phyloP scores from a whole-genome alignment of 2,888 invertebrate genomes.

The Catonia carolina region DNA sequence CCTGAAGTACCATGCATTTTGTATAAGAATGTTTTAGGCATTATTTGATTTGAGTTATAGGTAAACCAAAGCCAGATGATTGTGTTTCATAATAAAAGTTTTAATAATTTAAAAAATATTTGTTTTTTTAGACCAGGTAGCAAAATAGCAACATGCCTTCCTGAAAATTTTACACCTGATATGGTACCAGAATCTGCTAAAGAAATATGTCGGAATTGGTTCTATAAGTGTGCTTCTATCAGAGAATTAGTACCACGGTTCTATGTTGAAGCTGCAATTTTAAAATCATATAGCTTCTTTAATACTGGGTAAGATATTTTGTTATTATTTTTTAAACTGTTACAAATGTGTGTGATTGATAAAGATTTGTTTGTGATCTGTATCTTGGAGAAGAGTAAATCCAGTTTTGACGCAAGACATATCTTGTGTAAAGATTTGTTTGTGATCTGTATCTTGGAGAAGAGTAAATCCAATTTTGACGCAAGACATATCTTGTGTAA shows the following conservation, averaged over 20 bases:
- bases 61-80: neutral
- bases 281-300: constrained; percentile 83
- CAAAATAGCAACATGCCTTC: constrained; percentile 44
- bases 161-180: constrained; percentile 66
- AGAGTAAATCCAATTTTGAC: too few species aligned
- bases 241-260: constrained; percentile 87
- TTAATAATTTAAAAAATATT: too few species aligned
- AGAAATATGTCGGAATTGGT: constrained; percentile 98
- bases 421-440: too few species aligned
- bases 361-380: too few species aligned
- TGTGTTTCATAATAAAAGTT: neutral
- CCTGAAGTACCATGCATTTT: too few species aligned
- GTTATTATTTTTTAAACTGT: neutral
- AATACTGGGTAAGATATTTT: constrained; percentile 46
- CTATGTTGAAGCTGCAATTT: constrained; percentile 88
- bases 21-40: too few species aligned
- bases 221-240: constrained; percentile 97
- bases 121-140: constrained; percentile 46
- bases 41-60: too few species aligned
- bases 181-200: constrained; percentile 80
- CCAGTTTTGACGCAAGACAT: too few species aligned
- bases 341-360: too few species aligned
- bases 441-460: too few species aligned
- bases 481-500: too few species aligned
- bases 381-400: too few species aligned